Percentiles rank a stretch among this genome's conserved stretches.
phyloP scores from a whole-genome alignment of 2,888 invertebrate species.

The Cephus nigrinus region DNA sequence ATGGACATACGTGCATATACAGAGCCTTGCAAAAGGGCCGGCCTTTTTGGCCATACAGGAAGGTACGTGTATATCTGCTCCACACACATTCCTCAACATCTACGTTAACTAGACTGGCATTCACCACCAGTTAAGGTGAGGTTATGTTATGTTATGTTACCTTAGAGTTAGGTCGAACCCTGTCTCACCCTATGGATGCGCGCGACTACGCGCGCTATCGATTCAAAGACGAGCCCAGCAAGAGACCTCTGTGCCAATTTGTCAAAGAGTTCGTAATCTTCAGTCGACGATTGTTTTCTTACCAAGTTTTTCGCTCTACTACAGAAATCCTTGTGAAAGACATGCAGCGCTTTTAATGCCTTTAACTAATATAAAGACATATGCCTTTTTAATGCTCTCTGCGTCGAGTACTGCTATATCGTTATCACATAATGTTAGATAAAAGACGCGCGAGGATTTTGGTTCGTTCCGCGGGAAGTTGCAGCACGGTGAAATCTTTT shows the following conservation, averaged over 20 bases:
- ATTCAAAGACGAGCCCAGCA: slow-evolving; percentile 38
- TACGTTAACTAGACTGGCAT: background rate
- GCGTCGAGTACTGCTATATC: background rate
- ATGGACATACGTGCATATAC: background rate
- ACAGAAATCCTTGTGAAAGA: background rate
- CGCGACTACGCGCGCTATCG: slow-evolving; percentile 50
- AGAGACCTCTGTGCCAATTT: slow-evolving; percentile 47
- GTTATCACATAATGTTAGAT: background rate
- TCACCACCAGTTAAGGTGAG: background rate
- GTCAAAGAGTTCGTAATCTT: slow-evolving; percentile 20
- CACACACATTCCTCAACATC: slow-evolving; percentile 20
- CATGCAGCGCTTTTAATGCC: background rate
- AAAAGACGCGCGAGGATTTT: background rate
- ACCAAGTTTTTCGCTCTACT: background rate
- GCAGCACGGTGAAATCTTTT: slow-evolving; percentile 1
- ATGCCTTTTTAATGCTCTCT: background rate
- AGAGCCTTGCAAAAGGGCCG: slow-evolving; percentile 24
- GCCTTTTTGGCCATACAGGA: slow-evolving; percentile 32
- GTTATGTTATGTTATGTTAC: background rate
- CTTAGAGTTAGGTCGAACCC: background rate
- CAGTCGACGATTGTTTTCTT: background rate
- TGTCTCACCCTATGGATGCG: slow-evolving; percentile 45
- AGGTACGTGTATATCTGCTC: slow-evolving; percentile 26
- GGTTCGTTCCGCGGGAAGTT: background rate
- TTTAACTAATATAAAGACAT: too few relatives aligned